Conservation (phyloP, 2,888 invertebrate genomes). For the Diabrotica balteata region DNA sequence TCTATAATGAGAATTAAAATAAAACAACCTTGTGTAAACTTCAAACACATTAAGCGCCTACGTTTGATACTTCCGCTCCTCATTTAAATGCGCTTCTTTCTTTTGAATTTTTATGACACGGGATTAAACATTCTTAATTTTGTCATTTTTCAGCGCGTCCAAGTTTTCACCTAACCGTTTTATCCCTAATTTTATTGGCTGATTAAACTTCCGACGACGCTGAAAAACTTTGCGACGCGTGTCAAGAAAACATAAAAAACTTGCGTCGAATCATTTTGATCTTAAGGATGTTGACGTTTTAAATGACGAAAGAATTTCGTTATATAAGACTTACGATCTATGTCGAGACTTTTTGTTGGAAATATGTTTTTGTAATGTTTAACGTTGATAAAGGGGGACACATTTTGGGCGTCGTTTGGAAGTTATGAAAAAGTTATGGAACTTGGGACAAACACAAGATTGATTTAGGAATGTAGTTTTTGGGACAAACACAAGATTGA, state of each 20-base stretch:
- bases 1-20: too few relatives aligned
- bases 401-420: too few relatives aligned
- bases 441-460: constrained; percentile 1
- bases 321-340: background rate
- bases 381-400: background rate
- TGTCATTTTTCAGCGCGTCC: constrained; percentile 3
- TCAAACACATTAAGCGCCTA: too few relatives aligned
- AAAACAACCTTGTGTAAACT: too few relatives aligned
- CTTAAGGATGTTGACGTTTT: background rate
- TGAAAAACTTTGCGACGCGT: constrained; percentile 15
- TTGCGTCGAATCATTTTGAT: background rate
- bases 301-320: constrained; percentile 17
- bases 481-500: constrained; percentile 10
- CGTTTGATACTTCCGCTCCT: too few relatives aligned
- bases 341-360: background rate
- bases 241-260: constrained; percentile 16
- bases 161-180: too few relatives aligned
- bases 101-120: too few relatives aligned
- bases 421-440: too few relatives aligned
- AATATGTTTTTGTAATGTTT: constrained; percentile 19
- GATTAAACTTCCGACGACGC: constrained; percentile 14
- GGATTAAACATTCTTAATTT: too few relatives aligned
- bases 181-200: constrained; percentile 2
- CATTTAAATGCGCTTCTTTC: too few relatives aligned
- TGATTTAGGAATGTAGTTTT: constrained; percentile 20